phyloP scores from a whole-genome alignment of 1,140 invertebrate species.

The Drosophila murphyi region DNA sequence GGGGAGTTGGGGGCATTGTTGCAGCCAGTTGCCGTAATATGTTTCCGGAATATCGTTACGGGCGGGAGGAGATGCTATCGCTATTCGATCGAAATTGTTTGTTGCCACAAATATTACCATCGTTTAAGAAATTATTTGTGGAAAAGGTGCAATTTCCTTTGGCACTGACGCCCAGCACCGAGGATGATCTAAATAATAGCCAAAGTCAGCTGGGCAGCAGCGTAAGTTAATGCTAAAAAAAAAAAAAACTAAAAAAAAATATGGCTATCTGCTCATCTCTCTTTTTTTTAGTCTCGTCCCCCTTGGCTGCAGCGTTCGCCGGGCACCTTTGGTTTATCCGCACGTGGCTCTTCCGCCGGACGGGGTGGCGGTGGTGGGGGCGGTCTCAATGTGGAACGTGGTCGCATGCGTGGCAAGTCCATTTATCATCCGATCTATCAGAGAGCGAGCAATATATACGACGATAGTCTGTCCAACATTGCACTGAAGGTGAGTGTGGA shows the following conservation, averaged over 20 bases:
- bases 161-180: conserved; percentile 90
- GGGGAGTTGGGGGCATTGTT: conserved; percentile 2
- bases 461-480: conserved; percentile 56
- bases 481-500: conserved; percentile 54
- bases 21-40: conserved; percentile 53
- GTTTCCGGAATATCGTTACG: conserved; percentile 87
- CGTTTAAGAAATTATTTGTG: conserved; percentile 88
- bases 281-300: conserved; percentile 71
- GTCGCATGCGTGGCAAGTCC: conserved; percentile 86
- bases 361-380: conserved; percentile 73
- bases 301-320: conserved; percentile 87
- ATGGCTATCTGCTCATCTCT: not conserved
- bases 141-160: conserved; percentile 92
- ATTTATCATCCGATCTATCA: conserved; percentile 81
- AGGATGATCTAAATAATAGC: conserved; percentile 88
- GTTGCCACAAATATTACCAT: conserved; percentile 88
- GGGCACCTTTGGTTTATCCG: conserved; percentile 61
- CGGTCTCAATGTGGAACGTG: conserved; percentile 86
- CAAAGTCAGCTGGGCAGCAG: conserved; percentile 40
- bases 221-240: conserved; percentile 34
- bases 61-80: conserved; percentile 95
- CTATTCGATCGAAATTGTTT: conserved; percentile 89
- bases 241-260: too few relatives aligned
- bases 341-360: conserved; percentile 74
- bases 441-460: conserved; percentile 72